Conservation (phyloP, 2,113 vertebrate species). For the Pontoporia blainvillei region DNA sequence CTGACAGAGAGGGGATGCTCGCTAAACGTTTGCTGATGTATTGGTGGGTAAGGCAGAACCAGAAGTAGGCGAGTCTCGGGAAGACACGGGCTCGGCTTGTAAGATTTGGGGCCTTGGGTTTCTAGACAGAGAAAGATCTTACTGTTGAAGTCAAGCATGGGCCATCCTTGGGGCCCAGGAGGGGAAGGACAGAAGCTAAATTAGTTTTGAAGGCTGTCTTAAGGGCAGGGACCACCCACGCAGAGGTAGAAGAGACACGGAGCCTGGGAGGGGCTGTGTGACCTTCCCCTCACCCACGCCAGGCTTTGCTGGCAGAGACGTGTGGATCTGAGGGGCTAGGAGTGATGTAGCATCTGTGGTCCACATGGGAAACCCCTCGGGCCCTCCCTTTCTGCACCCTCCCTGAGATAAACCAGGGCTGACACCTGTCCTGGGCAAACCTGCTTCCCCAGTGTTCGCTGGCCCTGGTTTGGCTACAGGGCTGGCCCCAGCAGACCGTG, state of each 20-base stretch:
- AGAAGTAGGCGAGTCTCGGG: not conserved
- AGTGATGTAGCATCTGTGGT: not conserved
- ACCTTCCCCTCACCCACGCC: not conserved
- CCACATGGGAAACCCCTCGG: not conserved
- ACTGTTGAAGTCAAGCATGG: not conserved
- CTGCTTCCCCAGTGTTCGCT: not conserved
- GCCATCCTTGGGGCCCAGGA: not conserved
- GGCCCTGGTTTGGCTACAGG: not conserved
- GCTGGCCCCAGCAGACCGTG: not conserved
- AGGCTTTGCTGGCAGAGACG: not conserved
- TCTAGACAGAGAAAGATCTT: not conserved
- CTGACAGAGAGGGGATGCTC: not conserved
- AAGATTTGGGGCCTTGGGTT: not conserved
- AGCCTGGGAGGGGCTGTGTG: not conserved
- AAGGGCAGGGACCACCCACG: not conserved
- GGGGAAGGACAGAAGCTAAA: not conserved
- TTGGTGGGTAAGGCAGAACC: not conserved
- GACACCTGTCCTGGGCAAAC: not conserved
- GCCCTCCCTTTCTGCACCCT: not conserved
- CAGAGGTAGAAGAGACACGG: not conserved
- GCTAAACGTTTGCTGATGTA: not conserved
- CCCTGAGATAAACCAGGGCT: not conserved
- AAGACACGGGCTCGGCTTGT: not conserved
- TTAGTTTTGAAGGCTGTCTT: not conserved
- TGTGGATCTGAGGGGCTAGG: not conserved